Evolutionary conservation across 2,888 invertebrate species (phyloP).

Genomic region (Hypolimnas misippus): DNA sequence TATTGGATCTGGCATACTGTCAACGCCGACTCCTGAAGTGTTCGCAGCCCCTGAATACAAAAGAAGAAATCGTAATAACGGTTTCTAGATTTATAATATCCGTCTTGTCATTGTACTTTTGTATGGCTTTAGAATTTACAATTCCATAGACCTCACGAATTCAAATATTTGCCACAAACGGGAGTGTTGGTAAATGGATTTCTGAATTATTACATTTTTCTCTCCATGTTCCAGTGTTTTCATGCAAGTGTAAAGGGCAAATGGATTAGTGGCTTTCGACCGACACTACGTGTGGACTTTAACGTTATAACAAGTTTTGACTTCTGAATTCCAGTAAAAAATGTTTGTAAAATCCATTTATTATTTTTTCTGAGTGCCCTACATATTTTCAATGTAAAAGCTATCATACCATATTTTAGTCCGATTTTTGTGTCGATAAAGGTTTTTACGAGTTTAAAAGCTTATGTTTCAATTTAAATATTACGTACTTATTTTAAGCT

Average conservation of each 20-base stretch:
- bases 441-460: no score
- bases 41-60: constrained; percentile 13
- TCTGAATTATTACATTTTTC: constrained; percentile 12
- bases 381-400: background rate
- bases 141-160: background rate
- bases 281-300: constrained; percentile 36
- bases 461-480: no score
- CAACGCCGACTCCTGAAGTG: constrained; percentile 8
- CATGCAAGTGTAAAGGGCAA: constrained; percentile 41
- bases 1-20: constrained; percentile 12
- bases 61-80: constrained; percentile 14
- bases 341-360: background rate
- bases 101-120: constrained; percentile 10
- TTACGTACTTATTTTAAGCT: no score
- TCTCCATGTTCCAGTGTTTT: background rate
- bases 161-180: constrained; percentile 1
- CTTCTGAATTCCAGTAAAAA: constrained; percentile 1
- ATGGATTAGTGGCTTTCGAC: constrained; percentile 54
- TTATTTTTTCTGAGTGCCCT: background rate
- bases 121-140: constrained; percentile 7
- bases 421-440: no score
- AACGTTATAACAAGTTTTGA: constrained; percentile 13
- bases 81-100: constrained; percentile 6
- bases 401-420: no score
- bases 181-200: background rate